Evolutionary conservation across 30 jellyfish, hydroid and myxozoan species (phyloP).

Genomic region (Aurelia sp.): DNA sequence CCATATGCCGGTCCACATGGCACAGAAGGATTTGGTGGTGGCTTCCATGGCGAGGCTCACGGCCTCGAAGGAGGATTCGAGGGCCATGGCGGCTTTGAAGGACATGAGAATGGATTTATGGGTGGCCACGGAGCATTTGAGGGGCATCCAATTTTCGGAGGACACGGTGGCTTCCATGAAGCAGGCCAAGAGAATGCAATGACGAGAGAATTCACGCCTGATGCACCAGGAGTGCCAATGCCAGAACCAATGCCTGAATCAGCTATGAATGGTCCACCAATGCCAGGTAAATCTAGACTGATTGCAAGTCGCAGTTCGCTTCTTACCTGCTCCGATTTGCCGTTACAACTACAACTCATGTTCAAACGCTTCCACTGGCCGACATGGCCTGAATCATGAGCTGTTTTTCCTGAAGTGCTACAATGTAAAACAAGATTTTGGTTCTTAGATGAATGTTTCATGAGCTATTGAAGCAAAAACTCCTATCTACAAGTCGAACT

Average conservation of each 20-base stretch:
- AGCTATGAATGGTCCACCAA: conserved; percentile 26
- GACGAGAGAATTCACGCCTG: conserved; percentile 53
- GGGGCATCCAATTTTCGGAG: conserved; percentile 18
- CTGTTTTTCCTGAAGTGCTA: too few species aligned
- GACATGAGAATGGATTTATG: conserved; percentile 17
- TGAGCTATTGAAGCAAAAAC: too few species aligned
- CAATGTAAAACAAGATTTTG: too few species aligned
- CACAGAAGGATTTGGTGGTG: conserved; percentile 5
- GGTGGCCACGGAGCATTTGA: conserved; percentile 39
- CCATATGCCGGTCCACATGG: conserved; percentile 72
- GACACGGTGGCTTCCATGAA: conserved; percentile 52
- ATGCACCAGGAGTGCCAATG: conserved; percentile 42
- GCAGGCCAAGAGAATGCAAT: conserved; percentile 49
- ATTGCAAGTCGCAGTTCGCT: too few species aligned
- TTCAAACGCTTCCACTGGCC: too few species aligned
- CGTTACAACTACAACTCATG: too few species aligned
- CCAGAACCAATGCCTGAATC: conserved; percentile 69
- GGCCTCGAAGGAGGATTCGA: conserved; percentile 62
- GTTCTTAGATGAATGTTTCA: too few species aligned
- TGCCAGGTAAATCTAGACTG: conserved; percentile 30
- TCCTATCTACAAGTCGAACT: too few species aligned
- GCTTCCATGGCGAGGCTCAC: conserved; percentile 50
- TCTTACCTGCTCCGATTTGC: too few species aligned
- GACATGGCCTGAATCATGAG: too few species aligned
- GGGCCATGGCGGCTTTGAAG: conserved; percentile 26